phyloP scores from a whole-genome alignment of 2,113 vertebrate species.

The Arothron firmamentum region DNA sequence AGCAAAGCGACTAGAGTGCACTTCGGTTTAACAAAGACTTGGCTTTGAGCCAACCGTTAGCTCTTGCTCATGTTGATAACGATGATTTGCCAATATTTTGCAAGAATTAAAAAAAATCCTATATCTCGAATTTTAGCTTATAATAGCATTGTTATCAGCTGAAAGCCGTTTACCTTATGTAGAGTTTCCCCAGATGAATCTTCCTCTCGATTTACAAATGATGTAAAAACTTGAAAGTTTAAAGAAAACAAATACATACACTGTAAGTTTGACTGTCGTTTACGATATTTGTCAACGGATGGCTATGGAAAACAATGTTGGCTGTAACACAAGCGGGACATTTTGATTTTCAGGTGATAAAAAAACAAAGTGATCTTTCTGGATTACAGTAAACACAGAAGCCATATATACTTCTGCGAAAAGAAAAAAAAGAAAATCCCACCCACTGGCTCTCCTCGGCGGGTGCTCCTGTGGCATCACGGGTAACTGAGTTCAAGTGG shows the following conservation, averaged over 20 bases:
- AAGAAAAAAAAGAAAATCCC: constrained; percentile 23
- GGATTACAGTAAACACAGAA: constrained; percentile 59
- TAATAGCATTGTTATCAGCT: not conserved
- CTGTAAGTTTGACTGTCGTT: constrained; percentile 5
- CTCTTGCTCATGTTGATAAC: not conserved
- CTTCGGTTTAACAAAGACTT: constrained; percentile 37
- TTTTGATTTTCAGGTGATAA: constrained; percentile 22
- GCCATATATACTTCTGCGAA: constrained; percentile 58
- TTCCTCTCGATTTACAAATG: constrained; percentile 28
- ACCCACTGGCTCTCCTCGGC: constrained; percentile 37
- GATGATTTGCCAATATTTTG: not conserved
- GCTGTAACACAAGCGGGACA: constrained; percentile 31
- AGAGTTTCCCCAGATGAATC: constrained; percentile 31
- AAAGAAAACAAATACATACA: constrained; percentile 15
- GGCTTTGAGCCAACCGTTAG: constrained; percentile 34
- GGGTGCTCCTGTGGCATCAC: constrained; percentile 13
- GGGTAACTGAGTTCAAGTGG: constrained; percentile 56
- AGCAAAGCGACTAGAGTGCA: not conserved
- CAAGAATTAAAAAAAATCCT: not conserved
- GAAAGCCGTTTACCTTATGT: constrained; percentile 46
- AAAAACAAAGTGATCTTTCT: constrained; percentile 63
- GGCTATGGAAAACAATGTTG: constrained; percentile 15
- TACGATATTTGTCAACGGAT: not conserved
- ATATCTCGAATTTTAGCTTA: not conserved
- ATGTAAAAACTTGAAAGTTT: constrained; percentile 7